These are phyloP conservation scores for Syrista parreyssii DNA, from an alignment of 2,888 invertebrate species.

Conservation along the genomic window DNA sequence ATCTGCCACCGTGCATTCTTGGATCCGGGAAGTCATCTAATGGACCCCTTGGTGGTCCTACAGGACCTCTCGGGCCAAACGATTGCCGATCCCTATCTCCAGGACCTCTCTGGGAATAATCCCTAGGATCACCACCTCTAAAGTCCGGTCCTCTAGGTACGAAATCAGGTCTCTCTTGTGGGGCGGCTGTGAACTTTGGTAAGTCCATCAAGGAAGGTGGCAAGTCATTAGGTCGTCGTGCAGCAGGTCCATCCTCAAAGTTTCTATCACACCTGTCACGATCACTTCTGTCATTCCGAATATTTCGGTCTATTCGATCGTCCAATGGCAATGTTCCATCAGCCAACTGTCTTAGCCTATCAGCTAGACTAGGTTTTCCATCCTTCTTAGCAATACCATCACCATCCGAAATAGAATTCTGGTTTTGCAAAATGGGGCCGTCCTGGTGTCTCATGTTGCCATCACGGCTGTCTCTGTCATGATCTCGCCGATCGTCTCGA, in stretches of 20 bases:
- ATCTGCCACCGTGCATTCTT: slow-evolving; percentile 47
- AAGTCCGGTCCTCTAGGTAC: slow-evolving; percentile 52
- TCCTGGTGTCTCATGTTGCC: slow-evolving; percentile 51
- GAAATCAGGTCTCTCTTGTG: slow-evolving; percentile 54
- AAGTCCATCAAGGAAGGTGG: slow-evolving; percentile 63
- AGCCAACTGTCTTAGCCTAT: slow-evolving; percentile 62
- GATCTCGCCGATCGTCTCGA: slow-evolving; percentile 55
- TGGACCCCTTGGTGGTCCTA: slow-evolving; percentile 29
- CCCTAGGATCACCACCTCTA: slow-evolving; percentile 48
- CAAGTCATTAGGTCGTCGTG: slow-evolving; percentile 44
- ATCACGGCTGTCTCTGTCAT: slow-evolving; percentile 57
- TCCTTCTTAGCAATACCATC: slow-evolving; percentile 48
- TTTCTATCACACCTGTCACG: slow-evolving; percentile 49
- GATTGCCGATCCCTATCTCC: slow-evolving; percentile 49
- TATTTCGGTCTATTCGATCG: slow-evolving; percentile 53
- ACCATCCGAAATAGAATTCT: not conserved
- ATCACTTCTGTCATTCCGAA: slow-evolving; percentile 51
- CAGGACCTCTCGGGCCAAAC: slow-evolving; percentile 43
- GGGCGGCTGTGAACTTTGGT: slow-evolving; percentile 51
- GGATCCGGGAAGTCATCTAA: slow-evolving; percentile 56
- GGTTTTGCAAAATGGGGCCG: slow-evolving; percentile 37
- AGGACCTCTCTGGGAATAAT: slow-evolving; percentile 41
- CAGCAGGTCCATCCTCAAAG: slow-evolving; percentile 48
- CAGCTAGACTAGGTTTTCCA: slow-evolving; percentile 59
- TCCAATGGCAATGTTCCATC: slow-evolving; percentile 61